phyloP scores from a whole-genome alignment of 2,888 invertebrate genomes.

The Muscina levida region DNA sequence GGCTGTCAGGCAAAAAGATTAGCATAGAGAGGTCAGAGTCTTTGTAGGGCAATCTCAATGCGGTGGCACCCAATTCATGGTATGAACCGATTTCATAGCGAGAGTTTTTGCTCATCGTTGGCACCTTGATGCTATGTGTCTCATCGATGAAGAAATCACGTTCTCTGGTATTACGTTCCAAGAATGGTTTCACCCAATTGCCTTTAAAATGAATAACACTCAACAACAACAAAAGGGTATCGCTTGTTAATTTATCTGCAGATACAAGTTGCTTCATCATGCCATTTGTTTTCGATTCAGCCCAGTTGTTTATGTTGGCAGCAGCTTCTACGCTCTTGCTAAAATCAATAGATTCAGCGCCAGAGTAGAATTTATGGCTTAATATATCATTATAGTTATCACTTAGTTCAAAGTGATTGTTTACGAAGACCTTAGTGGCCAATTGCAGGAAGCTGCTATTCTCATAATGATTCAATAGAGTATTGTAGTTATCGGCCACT shows the following conservation, averaged over 20 bases:
- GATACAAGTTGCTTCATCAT: constrained; percentile 89
- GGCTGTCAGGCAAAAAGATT: constrained; percentile 86
- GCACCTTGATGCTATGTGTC: background rate
- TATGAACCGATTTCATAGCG: too few relatives aligned
- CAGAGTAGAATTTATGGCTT: constrained; percentile 84
- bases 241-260: constrained; percentile 69
- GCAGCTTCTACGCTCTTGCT: constrained; percentile 80
- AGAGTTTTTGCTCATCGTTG: background rate
- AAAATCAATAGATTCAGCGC: constrained; percentile 85
- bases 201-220: constrained; percentile 21
- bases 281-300: constrained; percentile 87
- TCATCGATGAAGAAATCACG: constrained; percentile 3
- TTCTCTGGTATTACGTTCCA: background rate
- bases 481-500: constrained; percentile 73
- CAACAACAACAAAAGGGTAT: background rate
- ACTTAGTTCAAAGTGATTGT: constrained; percentile 82
- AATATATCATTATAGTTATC: constrained; percentile 82
- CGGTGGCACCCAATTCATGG: constrained; percentile 78
- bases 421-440: constrained; percentile 88
- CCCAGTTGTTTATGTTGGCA: constrained; percentile 89
- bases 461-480: constrained; percentile 69
- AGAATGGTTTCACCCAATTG: background rate
- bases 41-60: constrained; percentile 87
- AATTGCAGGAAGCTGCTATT: constrained; percentile 79
- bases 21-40: constrained; percentile 87